Evolutionary conservation across 1,140 invertebrate genomes (phyloP).

Genomic region (Tribolium castaneum): DNA sequence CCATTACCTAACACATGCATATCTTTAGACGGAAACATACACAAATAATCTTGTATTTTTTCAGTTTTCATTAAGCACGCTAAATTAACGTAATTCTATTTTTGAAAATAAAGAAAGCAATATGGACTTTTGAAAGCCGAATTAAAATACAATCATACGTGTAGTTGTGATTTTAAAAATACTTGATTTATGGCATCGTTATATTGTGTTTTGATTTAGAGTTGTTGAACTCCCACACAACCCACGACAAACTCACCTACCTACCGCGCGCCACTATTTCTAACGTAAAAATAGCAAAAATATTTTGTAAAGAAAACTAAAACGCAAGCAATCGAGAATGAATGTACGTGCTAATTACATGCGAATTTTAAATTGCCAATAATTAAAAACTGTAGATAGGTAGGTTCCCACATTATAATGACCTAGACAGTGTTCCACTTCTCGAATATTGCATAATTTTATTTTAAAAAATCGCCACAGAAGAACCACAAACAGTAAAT

Average conservation of each 20-base stretch:
- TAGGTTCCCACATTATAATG: neutral
- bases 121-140: neutral
- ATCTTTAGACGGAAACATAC: neutral
- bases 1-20: neutral
- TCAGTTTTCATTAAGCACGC: neutral
- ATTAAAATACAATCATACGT: neutral
- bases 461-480: neutral
- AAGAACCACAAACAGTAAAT: neutral
- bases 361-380: neutral
- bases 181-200: neutral
- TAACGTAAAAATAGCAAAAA: neutral
- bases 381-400: neutral
- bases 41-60: neutral
- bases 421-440: neutral
- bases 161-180: neutral
- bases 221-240: neutral
- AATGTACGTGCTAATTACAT: neutral
- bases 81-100: neutral
- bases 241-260: neutral
- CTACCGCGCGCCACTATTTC: neutral
- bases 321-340: neutral
- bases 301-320: neutral
- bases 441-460: too few species aligned
- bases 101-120: neutral
- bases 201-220: conserved; percentile 5